Evolutionary conservation across 2,797 vertebrate genomes (phyloP).

Genomic region (Rachycentron canadum): DNA sequence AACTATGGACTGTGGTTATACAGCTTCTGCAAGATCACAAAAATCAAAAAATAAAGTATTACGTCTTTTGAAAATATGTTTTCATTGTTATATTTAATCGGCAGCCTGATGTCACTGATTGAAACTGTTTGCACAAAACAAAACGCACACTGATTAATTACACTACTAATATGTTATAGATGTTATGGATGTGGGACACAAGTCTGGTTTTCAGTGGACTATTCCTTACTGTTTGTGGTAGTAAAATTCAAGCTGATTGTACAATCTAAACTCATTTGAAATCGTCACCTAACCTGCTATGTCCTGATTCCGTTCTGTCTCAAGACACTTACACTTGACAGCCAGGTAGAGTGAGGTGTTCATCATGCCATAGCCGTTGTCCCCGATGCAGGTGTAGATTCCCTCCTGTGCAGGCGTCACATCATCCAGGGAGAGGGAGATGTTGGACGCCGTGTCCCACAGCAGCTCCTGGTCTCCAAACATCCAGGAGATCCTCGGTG

Average conservation of each 20-base stretch:
- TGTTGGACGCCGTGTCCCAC: constrained; percentile 86
- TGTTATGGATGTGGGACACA: background rate
- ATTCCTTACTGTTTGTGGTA: background rate
- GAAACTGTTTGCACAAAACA: background rate
- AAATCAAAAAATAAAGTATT: background rate
- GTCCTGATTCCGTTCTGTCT: background rate
- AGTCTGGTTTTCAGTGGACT: background rate
- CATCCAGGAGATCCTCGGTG: constrained; percentile 88
- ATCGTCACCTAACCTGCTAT: background rate
- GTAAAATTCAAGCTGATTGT: background rate
- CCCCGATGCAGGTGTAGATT: constrained; percentile 90
- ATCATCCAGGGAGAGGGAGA: constrained; percentile 86
- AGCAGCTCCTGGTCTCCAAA: constrained; percentile 86
- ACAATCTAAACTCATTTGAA: background rate
- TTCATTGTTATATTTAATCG: background rate
- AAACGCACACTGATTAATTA: background rate
- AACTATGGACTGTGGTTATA: background rate
- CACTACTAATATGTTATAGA: background rate
- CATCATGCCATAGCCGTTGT: constrained; percentile 90
- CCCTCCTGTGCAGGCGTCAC: constrained; percentile 87
- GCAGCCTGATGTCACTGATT: background rate
- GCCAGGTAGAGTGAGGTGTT: constrained; percentile 91
- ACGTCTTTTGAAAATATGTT: too few species aligned
- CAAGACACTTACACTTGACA: constrained; percentile 89
- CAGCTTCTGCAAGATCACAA: background rate